phyloP scores from a whole-genome alignment of 2,888 invertebrate species.

The Eupithecia pulchellata region DNA sequence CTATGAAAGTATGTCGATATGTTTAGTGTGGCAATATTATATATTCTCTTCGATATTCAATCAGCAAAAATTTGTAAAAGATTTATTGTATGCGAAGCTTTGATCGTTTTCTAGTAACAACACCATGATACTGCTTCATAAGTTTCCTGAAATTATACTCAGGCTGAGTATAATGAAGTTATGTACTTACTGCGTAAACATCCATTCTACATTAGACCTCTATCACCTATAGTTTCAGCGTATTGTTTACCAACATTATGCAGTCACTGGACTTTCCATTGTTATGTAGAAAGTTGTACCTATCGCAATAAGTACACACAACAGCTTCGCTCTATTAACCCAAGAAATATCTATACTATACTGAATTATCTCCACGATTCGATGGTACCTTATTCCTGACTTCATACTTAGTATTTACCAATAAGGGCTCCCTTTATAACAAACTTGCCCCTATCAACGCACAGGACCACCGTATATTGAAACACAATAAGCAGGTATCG shows the following conservation, averaged over 20 bases:
- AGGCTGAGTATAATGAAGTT: not conserved
- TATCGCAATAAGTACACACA: not conserved
- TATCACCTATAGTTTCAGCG: not conserved
- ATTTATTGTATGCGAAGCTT: not conserved
- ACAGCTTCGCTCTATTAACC: not conserved
- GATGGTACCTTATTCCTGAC: not conserved
- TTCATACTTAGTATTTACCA: not conserved
- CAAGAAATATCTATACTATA: not conserved
- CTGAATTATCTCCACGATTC: too few species aligned
- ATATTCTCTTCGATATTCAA: not conserved
- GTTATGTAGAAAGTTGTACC: not conserved
- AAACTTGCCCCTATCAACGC: not conserved
- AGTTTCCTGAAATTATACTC: not conserved
- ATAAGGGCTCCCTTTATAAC: not conserved
- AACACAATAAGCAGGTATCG: not conserved
- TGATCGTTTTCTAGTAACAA: not conserved
- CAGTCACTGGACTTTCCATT: not conserved
- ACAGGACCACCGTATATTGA: not conserved
- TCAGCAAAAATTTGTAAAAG: not conserved
- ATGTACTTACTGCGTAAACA: not conserved
- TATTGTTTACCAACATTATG: not conserved
- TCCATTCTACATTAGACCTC: not conserved
- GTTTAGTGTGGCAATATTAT: not conserved
- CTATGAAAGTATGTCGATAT: constrained; percentile 3
- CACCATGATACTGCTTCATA: not conserved